phyloP scores from a whole-genome alignment of 2,113 vertebrate species.

The Kryptolebias marmoratus region DNA sequence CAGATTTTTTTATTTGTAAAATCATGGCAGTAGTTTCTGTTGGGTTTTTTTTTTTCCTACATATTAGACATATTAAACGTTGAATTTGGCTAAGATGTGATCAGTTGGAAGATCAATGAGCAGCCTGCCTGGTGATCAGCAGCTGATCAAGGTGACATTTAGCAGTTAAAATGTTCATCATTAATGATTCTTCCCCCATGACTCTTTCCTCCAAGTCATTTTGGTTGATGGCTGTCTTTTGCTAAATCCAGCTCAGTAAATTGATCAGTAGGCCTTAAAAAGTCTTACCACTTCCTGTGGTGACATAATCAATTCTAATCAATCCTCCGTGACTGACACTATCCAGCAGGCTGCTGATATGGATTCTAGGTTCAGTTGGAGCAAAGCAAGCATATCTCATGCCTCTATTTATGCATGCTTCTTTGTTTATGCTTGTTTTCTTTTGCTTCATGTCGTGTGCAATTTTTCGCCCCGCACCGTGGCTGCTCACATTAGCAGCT shows the following conservation, averaged over 20 bases:
- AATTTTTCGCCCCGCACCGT: conserved; percentile 5
- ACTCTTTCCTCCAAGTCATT: not conserved
- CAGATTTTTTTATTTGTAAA: too few species aligned
- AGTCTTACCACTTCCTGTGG: conserved; percentile 54
- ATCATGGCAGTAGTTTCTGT: too few species aligned
- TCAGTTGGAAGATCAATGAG: too few species aligned
- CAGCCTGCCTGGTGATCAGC: not conserved
- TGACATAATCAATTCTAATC: conserved; percentile 63
- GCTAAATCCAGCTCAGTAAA: conserved; percentile 41
- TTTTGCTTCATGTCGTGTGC: not conserved
- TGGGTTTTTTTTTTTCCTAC: too few species aligned
- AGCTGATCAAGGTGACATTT: not conserved
- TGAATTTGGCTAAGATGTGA: too few species aligned
- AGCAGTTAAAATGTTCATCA: not conserved
- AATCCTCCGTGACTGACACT: conserved; percentile 34
- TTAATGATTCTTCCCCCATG: not conserved
- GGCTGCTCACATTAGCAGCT: conserved; percentile 17
- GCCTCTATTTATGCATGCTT: not conserved
- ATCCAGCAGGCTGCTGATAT: conserved; percentile 17
- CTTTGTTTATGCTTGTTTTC: conserved; percentile 12
- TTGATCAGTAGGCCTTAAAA: conserved; percentile 56
- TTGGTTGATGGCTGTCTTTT: conserved; percentile 39
- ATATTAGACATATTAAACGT: too few species aligned
- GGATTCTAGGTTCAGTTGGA: conserved; percentile 13
- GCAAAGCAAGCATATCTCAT: not conserved